Conservation (phyloP, 2,888 invertebrate species). For the Belgica antarctica region DNA sequence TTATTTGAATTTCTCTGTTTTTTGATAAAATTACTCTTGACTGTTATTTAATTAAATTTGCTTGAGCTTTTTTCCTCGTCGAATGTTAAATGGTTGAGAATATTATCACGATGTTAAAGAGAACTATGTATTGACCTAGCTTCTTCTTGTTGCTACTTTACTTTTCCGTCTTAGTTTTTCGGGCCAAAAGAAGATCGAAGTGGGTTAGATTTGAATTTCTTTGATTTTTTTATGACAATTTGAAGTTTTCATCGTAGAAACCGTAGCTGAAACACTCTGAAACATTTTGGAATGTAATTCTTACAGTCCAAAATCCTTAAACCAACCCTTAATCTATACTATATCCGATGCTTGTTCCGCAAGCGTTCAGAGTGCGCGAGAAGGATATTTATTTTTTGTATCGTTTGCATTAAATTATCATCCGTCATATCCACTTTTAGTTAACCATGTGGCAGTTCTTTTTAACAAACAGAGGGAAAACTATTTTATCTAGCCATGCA, state of each 20-base stretch:
- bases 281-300: no score
- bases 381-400: constrained; percentile 14
- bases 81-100: background rate
- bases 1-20: constrained; percentile 39
- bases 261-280: no score
- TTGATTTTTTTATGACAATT: no score
- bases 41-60: constrained; percentile 41
- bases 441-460: background rate
- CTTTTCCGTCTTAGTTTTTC: background rate
- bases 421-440: constrained; percentile 35
- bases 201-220: background rate
- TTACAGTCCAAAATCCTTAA: no score
- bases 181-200: background rate
- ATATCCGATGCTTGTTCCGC: no score
- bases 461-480: background rate
- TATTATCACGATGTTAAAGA: background rate
- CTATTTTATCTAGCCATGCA: constrained; percentile 31
- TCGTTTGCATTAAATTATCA: constrained; percentile 39
- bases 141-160: background rate
- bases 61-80: background rate
- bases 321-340: no score
- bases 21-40: constrained; percentile 40
- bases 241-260: no score
- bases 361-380: background rate
- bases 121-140: background rate